Evolutionary conservation across 2,113 vertebrate species (phyloP), one percentile per base, ranked within the genome.

Genomic region (Monopterus albus): DNA sequence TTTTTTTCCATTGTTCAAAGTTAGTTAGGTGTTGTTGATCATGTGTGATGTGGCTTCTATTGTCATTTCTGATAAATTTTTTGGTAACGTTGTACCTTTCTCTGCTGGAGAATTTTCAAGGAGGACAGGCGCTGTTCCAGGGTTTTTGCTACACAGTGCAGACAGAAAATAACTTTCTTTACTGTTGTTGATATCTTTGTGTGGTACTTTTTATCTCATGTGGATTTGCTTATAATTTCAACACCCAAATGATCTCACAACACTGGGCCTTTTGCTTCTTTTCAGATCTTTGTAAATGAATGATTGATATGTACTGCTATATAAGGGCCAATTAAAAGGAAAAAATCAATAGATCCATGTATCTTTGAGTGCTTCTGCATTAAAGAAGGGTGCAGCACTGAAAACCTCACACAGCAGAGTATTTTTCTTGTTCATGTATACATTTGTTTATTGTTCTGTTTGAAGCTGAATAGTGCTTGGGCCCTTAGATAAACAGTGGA

Each of bases 361-460:
- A 17, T 59, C 46, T 47, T 14, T 42, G 13, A 62, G 25, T 39
- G 56, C 31, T 14, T 33, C 25, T 52, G 28, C 42, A 26, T 51
- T 66, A 26, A 29, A 3, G 18, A 53, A 29, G 5, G 17, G 11
- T 38, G 23, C n/a, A 39, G 15, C 20, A 39, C 25, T 5, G 46
- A 75, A 56, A 56, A 75, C 31, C 46, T 75, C 29, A 20, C 25
- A 62, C 67, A 43, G 50, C 38, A 69, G 50, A 72, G 61, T 74
- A 47, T 53, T 81, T 72, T 66, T 61, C 73, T 72, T 78, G 68
- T 75, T 63, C 53, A 25, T 66, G 18, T 75, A 60, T 81, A 70
- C 60, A 75, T 83, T 75, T 78, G 47, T 85, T 88, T 89, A 83
- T 91, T 87, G 78, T 86, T 83, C 63, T 84, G 82, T 66, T 75